Conservation (phyloP, 2,797 vertebrate species). For the Enteromius thamalakanensis region DNA sequence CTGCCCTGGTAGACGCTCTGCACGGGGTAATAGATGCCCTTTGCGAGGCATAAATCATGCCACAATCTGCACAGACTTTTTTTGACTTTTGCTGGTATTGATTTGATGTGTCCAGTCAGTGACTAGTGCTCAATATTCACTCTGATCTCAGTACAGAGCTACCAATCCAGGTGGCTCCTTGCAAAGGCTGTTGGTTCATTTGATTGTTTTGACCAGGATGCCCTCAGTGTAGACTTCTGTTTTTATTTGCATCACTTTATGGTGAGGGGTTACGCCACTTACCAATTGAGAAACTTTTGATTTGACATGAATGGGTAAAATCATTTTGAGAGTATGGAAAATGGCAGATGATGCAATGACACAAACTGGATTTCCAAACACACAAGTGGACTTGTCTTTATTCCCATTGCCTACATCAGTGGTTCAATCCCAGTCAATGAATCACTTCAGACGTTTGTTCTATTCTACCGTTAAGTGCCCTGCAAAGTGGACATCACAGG, state of each 20-base stretch:
- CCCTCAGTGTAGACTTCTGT: constrained; percentile 25
- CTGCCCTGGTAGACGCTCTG: background rate
- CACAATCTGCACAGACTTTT: constrained; percentile 14
- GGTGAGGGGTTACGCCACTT: background rate
- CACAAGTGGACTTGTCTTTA: background rate
- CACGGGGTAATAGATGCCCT: constrained; percentile 9
- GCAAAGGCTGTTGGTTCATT: constrained; percentile 33
- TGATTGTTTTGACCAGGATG: constrained; percentile 21
- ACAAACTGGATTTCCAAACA: background rate
- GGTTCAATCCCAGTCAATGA: background rate
- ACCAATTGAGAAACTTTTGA: background rate
- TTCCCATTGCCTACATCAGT: background rate
- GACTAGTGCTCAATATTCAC: constrained; percentile 39
- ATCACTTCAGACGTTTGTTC: background rate
- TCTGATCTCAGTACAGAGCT: constrained; percentile 40
- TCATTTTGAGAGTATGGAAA: background rate
- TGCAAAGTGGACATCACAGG: background rate
- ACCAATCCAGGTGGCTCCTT: constrained; percentile 18
- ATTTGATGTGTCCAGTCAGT: constrained; percentile 35
- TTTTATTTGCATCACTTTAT: constrained; percentile 32
- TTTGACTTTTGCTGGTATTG: constrained; percentile 31
- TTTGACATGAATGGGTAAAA: background rate
- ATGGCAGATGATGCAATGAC: background rate
- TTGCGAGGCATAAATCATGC: constrained; percentile 24
- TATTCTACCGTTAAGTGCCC: background rate